phyloP scores from a whole-genome alignment of 2,797 vertebrate species.

The Typhlichthys subterraneus region DNA sequence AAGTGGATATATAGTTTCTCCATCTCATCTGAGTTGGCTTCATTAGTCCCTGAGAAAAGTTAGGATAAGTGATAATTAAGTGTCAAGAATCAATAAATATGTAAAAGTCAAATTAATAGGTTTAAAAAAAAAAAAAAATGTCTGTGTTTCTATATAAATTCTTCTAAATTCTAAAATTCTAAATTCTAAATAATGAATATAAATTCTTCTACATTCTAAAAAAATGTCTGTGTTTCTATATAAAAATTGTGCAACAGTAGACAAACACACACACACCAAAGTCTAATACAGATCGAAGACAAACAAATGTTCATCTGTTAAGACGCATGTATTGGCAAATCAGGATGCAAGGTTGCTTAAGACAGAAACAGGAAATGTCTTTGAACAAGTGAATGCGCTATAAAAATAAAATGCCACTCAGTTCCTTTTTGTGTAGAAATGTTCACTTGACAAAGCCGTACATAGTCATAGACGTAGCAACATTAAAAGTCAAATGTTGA shows the following conservation, averaged over 20 bases:
- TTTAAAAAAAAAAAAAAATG: not conserved
- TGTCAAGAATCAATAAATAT: too few species aligned
- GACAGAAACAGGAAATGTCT: slow-evolving; percentile 21
- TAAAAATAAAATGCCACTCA: not conserved
- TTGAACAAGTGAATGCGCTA: slow-evolving; percentile 8
- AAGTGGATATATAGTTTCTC: slow-evolving; percentile 92
- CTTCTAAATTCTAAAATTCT: too few species aligned
- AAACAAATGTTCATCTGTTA: not conserved
- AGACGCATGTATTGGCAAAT: not conserved
- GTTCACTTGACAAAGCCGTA: too few species aligned
- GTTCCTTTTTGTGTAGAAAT: not conserved
- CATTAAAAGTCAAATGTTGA: too few species aligned
- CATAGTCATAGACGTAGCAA: too few species aligned
- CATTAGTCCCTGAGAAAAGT: slow-evolving; percentile 43
- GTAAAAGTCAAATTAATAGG: too few species aligned
- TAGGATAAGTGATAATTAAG: too few species aligned
- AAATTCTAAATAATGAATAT: too few species aligned
- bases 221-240: too few species aligned
- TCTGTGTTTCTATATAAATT: too few species aligned
- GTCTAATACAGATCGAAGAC: not conserved
- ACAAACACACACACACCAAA: not conserved
- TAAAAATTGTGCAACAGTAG: too few species aligned
- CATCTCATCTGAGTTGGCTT: slow-evolving; percentile 87
- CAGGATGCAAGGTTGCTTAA: slow-evolving; percentile 5
- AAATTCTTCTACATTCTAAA: too few species aligned